phyloP scores from a whole-genome alignment of 2,113 vertebrate genomes.

The Nothobranchius furzeri region DNA sequence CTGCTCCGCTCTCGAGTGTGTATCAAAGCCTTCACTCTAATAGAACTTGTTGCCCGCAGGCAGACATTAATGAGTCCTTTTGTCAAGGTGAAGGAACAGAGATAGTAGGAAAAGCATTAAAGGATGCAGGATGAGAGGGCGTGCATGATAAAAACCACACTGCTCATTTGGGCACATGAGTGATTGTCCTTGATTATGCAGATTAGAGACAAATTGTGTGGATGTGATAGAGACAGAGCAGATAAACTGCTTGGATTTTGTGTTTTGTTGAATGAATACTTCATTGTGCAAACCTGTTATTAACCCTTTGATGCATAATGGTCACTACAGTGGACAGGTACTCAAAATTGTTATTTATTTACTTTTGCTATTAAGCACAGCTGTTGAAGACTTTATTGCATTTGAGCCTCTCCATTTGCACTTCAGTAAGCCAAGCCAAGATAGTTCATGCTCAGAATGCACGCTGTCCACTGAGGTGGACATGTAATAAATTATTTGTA shows the following conservation, averaged over 20 bases:
- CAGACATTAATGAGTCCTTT: constrained; percentile 56
- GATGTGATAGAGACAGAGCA: constrained; percentile 8
- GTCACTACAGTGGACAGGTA: too few species aligned
- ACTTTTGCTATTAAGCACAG: too few species aligned
- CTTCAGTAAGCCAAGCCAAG: too few species aligned
- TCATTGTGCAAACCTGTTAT: neutral
- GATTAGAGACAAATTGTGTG: constrained; percentile 23
- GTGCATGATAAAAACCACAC: constrained; percentile 25
- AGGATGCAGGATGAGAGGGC: constrained; percentile 27
- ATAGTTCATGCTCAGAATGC: too few species aligned
- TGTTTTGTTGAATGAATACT: constrained; percentile 15
- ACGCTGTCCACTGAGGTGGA: too few species aligned
- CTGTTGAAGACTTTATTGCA: too few species aligned
- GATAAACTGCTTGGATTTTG: neutral
- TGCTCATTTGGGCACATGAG: constrained; percentile 15
- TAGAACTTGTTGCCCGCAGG: constrained; percentile 47
- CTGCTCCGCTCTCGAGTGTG: constrained; percentile 25
- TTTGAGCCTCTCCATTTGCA: too few species aligned
- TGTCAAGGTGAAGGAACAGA: constrained; percentile 58
- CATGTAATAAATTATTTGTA: too few species aligned
- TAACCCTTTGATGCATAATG: too few species aligned
- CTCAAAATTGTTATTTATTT: too few species aligned
- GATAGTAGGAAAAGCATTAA: constrained; percentile 45
- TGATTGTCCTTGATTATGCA: constrained; percentile 15
- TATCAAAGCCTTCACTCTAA: constrained; percentile 41